Evolutionary conservation across 2,888 invertebrate genomes (phyloP).

Genomic region (Eumerus sabulonum): DNA sequence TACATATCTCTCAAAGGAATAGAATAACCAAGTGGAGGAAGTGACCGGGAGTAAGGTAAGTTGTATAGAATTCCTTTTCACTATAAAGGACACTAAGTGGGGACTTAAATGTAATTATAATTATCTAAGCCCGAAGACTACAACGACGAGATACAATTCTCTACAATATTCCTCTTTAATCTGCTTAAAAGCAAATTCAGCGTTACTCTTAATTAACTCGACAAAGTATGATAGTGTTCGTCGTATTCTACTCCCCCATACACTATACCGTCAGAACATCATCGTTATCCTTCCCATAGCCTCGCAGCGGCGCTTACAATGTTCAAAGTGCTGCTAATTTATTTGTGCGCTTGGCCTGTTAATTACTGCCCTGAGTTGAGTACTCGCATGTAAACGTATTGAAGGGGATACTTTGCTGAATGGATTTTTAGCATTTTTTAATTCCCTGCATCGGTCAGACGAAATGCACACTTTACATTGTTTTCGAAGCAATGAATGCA

Average conservation of each 20-base stretch:
- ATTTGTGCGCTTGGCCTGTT: constrained; percentile 38
- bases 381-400: constrained; percentile 2
- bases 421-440: neutral
- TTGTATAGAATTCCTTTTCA: neutral
- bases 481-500: too few relatives aligned
- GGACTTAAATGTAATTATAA: too few relatives aligned
- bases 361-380: too few relatives aligned
- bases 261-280: neutral
- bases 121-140: too few relatives aligned
- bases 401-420: neutral
- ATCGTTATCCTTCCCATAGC: neutral
- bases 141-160: too few relatives aligned
- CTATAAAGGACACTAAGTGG: too few relatives aligned
- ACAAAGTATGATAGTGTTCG: neutral
- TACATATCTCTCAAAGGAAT: neutral
- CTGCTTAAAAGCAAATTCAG: neutral
- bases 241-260: too few relatives aligned
- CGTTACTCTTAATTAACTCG: constrained; percentile 5
- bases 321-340: constrained; percentile 22
- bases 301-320: constrained; percentile 10
- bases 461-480: neutral
- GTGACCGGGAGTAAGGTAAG: constrained; percentile 8
- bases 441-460: neutral
- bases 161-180: neutral
- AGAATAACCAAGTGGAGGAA: constrained; percentile 14